Evolutionary conservation across 30 jellyfish, hydroid and myxozoan genomes (phyloP).

Genomic region (Pelagia noctiluca): DNA sequence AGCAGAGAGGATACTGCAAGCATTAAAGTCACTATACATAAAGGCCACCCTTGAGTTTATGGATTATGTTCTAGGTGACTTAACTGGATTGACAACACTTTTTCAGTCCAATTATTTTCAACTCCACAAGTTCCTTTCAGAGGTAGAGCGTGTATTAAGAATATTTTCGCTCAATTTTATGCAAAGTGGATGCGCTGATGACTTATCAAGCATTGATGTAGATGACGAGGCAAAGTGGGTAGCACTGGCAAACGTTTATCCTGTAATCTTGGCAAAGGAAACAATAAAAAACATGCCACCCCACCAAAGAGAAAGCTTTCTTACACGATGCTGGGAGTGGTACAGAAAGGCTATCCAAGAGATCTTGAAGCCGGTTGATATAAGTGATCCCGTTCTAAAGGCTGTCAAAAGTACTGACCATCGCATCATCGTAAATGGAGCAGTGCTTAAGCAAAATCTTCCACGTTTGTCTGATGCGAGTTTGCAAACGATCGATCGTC

Average conservation of each 20-base stretch:
- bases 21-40: no score
- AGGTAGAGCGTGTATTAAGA: conserved; percentile 35
- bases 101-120: no score
- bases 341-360: conserved; percentile 52
- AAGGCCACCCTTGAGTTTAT: no score
- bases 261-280: conserved; percentile 17
- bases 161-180: conserved; percentile 11
- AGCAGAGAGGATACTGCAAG: no score
- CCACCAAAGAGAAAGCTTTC: conserved; percentile 39
- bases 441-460: no score
- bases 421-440: neutral
- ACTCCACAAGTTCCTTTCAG: conserved; percentile 59
- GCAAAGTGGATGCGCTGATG: conserved; percentile 25
- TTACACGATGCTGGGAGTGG: conserved; percentile 58
- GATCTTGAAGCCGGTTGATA: conserved; percentile 38
- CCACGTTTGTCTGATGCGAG: no score
- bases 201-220: conserved; percentile 7
- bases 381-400: conserved; percentile 50
- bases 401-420: conserved; percentile 11
- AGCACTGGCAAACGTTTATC: conserved; percentile 42
- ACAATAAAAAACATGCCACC: conserved; percentile 32
- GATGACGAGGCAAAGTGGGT: conserved; percentile 58
- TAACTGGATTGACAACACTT: no score
- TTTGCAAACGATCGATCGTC: no score
- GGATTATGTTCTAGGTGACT: no score